phyloP scores from a whole-genome alignment of 1,140 invertebrate genomes.

The Dryas iulia region DNA sequence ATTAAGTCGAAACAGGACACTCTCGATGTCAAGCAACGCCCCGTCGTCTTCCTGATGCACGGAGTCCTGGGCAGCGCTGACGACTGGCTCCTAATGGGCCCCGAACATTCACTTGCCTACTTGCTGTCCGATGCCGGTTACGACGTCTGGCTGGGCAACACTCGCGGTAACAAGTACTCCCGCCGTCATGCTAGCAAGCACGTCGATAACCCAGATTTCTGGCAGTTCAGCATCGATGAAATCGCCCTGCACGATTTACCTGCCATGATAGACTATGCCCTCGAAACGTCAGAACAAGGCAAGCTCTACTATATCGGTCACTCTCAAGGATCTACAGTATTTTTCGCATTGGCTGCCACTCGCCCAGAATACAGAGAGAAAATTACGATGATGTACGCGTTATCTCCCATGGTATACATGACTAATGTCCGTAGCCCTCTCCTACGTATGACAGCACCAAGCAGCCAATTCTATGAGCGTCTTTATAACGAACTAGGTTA shows the following conservation, averaged over 20 bases:
- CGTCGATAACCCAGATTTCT: constrained; percentile 73
- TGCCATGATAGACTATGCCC: constrained; percentile 85
- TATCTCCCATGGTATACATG: constrained; percentile 85
- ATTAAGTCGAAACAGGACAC: constrained; percentile 67
- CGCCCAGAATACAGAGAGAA: constrained; percentile 84
- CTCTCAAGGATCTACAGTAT: constrained; percentile 70
- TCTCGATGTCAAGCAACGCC: constrained; percentile 26
- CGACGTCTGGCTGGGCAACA: constrained; percentile 90
- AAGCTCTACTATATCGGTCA: constrained; percentile 86
- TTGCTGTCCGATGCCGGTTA: constrained; percentile 81
- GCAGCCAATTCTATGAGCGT: constrained; percentile 80
- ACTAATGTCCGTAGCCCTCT: constrained; percentile 82
- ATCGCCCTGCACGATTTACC: constrained; percentile 88
- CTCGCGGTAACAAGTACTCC: constrained; percentile 86
- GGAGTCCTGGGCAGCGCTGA: constrained; percentile 83
- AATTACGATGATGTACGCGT: constrained; percentile 82
- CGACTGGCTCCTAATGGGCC: constrained; percentile 82
- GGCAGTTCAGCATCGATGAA: constrained; percentile 84
- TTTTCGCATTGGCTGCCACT: constrained; percentile 80
- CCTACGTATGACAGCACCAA: constrained; percentile 67
- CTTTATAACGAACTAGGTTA: constrained; percentile 81
- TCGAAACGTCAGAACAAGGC: constrained; percentile 77
- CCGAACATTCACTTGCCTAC: constrained; percentile 78
- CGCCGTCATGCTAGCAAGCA: constrained; percentile 79
- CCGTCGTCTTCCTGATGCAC: constrained; percentile 83